A percentile compares a stretch with the other conserved stretches of the same genome.
phyloP scores from a whole-genome alignment of 1,140 invertebrate genomes.

The Phymorhynchus buccinoides region DNA sequence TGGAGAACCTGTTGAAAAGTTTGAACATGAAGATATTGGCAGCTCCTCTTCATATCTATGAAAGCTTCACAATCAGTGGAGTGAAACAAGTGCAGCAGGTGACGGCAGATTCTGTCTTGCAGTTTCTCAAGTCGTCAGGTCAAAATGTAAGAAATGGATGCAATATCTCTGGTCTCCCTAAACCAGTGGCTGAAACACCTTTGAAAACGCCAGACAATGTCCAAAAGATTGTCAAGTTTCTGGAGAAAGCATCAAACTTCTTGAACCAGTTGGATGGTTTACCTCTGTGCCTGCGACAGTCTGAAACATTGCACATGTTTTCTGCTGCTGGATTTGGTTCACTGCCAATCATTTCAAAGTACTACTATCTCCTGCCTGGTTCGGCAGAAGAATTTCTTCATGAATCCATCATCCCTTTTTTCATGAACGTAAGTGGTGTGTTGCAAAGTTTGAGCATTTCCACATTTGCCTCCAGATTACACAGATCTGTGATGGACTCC shows the following conservation, averaged over 20 bases:
- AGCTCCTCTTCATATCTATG: neutral
- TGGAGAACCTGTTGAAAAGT: neutral
- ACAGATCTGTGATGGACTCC: neutral
- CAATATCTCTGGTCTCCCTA: neutral
- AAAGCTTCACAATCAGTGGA: constrained; percentile 19
- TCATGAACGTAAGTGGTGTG: neutral
- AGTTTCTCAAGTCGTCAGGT: constrained; percentile 20
- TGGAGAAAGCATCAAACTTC: neutral
- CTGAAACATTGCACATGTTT: constrained; percentile 17
- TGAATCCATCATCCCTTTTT: neutral
- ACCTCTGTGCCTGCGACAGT: constrained; percentile 25
- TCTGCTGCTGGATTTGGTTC: neutral
- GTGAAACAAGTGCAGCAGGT: neutral
- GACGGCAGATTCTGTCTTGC: constrained; percentile 7
- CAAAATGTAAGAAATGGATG: neutral
- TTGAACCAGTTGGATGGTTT: neutral
- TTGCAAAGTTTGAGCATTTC: neutral
- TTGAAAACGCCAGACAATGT: constrained; percentile 11
- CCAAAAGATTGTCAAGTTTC: neutral
- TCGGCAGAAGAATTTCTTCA: constrained; percentile 20
- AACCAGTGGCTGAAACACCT: neutral
- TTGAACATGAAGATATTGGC: constrained; percentile 34
- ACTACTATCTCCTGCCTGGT: neutral
- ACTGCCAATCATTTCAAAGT: constrained; percentile 9
- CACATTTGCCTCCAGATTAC: constrained; percentile 4